Conservation (phyloP, 2,797 vertebrate species). For the Melanotaenia pygmaea region DNA sequence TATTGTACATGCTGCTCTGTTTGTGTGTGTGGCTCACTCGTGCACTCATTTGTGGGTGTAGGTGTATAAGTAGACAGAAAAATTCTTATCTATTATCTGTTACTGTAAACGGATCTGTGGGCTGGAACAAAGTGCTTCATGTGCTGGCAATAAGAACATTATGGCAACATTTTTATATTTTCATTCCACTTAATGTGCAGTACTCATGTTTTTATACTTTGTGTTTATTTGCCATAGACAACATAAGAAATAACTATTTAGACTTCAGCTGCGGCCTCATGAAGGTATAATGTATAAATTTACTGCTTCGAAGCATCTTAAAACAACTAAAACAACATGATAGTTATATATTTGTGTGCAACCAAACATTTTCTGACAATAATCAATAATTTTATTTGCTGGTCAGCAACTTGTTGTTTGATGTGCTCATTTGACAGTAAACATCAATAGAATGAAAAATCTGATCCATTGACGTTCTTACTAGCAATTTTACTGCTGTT, state of each 20-base stretch:
- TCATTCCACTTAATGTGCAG: slow-evolving; percentile 10
- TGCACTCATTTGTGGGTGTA: slow-evolving; percentile 7
- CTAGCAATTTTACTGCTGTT: too few species aligned
- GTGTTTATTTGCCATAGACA: not conserved
- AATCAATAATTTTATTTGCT: too few species aligned
- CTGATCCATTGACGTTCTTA: too few species aligned
- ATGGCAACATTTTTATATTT: slow-evolving; percentile 1
- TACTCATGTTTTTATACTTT: not conserved
- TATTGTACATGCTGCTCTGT: not conserved
- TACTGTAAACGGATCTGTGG: slow-evolving; percentile 9
- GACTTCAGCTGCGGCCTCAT: not conserved
- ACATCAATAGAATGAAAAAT: too few species aligned
- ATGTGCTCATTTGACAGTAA: too few species aligned
- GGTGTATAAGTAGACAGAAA: slow-evolving; percentile 12
- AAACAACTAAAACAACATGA: not conserved
- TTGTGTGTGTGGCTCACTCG: not conserved
- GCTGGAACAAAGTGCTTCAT: slow-evolving; percentile 25
- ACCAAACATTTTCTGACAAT: too few species aligned
- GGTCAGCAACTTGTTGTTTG: not conserved
- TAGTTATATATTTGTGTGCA: not conserved
- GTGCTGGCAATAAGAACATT: slow-evolving; percentile 10
- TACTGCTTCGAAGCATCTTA: too few species aligned
- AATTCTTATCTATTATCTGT: slow-evolving; percentile 17
- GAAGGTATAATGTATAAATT: too few species aligned
- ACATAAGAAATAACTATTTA: not conserved